Conservation (phyloP, 2,797 vertebrate genomes). For the Lepilemur ruficaudatus region DNA sequence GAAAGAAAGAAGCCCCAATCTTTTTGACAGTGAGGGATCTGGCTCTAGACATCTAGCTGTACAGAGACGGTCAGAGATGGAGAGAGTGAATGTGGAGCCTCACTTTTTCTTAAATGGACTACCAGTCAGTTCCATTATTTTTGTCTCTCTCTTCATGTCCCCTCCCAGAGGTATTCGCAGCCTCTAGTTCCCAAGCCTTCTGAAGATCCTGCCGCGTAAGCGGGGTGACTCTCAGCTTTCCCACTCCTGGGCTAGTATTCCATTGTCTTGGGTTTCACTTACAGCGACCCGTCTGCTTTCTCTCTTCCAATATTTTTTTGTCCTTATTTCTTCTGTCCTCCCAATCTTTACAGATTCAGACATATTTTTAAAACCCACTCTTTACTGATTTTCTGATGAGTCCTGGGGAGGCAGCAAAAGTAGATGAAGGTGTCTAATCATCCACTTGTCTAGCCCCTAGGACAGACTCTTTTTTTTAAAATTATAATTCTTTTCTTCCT, state of each 20-base stretch:
- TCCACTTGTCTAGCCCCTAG: neutral
- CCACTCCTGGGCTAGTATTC: rapidly evolving
- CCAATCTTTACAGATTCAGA: neutral
- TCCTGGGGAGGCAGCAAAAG: neutral
- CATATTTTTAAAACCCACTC: neutral
- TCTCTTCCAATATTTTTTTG: neutral
- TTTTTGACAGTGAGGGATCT: neutral
- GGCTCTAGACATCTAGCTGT: neutral
- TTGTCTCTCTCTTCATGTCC: neutral
- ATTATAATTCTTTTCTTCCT: neutral
- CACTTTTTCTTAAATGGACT: neutral
- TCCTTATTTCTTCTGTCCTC: neutral
- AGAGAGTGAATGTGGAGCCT: too few relatives aligned
- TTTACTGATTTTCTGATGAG: neutral
- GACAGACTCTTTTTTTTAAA: neutral
- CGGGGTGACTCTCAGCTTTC: rapidly evolving
- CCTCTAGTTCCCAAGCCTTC: neutral
- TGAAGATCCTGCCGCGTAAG: rapidly evolving
- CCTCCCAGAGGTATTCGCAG: neutral
- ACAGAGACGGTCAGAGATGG: neutral
- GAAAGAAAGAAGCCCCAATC: neutral
- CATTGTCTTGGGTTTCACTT: neutral
- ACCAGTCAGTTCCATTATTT: neutral
- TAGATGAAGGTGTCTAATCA: neutral
- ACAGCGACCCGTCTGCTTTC: neutral